These are phyloP conservation scores for Dynastes maya DNA, from an alignment of 2,888 invertebrate genomes.

Conservation along the genomic window DNA sequence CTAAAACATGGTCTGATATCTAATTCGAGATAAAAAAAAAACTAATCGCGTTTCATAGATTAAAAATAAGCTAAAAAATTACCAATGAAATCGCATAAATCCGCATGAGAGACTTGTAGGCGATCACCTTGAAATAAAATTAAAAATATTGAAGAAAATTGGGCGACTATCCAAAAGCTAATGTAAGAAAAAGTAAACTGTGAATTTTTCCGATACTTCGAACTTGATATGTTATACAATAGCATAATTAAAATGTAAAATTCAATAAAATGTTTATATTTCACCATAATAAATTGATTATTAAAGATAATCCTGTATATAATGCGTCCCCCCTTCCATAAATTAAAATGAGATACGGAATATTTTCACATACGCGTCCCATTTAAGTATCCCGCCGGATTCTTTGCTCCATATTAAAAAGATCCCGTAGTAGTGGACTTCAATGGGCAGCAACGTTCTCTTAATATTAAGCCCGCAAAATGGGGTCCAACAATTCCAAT, in stretches of 20 bases:
- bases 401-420: slow-evolving; percentile 18
- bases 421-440: not conserved
- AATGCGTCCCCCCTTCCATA: no score
- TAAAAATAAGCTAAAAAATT: not conserved
- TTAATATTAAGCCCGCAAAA: slow-evolving; percentile 10
- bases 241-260: no score
- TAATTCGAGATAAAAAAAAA: no score
- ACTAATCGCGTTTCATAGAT: not conserved
- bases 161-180: slow-evolving; percentile 13
- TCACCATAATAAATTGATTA: no score
- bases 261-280: no score
- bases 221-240: not conserved
- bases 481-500: slow-evolving; percentile 23
- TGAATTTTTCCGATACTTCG: not conserved
- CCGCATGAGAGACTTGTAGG: not conserved
- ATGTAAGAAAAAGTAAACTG: not conserved
- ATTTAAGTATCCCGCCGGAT: not conserved
- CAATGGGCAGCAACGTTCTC: slow-evolving; percentile 3
- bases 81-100: not conserved
- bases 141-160: slow-evolving; percentile 13
- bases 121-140: slow-evolving; percentile 2
- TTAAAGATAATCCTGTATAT: no score
- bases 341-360: slow-evolving; percentile 1
- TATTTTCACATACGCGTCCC: slow-evolving; percentile 9
- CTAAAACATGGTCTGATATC: no score